Percentiles rank a stretch among this genome's conserved stretches.
Evolutionary conservation across 2,888 invertebrate genomes (phyloP).

Genomic region (Andrena flavipes): DNA sequence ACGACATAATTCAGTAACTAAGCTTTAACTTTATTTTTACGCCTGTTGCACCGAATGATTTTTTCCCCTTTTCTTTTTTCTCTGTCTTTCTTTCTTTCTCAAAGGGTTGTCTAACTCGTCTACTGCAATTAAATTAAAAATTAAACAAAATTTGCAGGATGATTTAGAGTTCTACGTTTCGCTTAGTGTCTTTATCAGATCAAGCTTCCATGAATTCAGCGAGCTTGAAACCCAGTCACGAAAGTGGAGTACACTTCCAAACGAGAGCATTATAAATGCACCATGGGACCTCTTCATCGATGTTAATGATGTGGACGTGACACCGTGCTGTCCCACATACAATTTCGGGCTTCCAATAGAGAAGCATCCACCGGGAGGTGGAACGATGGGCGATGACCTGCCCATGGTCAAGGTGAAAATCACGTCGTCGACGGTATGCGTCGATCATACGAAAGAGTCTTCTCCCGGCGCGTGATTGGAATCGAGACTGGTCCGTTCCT

Average conservation of each 20-base stretch:
- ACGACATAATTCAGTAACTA: too few species aligned
- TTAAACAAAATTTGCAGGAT: too few species aligned
- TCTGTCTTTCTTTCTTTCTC: too few species aligned
- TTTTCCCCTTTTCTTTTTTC: too few species aligned
- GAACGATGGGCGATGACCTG: constrained; percentile 76
- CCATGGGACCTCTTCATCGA: background rate
- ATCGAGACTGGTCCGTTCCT: constrained; percentile 53
- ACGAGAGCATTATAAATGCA: background rate
- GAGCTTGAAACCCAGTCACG: background rate
- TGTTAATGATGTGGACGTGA: constrained; percentile 16
- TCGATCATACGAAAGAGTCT: constrained; percentile 72
- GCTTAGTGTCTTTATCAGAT: background rate
- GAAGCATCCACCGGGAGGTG: background rate
- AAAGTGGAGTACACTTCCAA: constrained; percentile 4
- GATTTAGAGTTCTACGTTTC: too few species aligned
- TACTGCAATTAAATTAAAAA: too few species aligned
- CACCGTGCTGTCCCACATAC: constrained; percentile 17
- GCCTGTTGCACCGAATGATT: too few species aligned
- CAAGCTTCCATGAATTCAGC: background rate
- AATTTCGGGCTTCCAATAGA: constrained; percentile 24
- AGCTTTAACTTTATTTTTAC: too few species aligned
- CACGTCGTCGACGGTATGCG: constrained; percentile 67
- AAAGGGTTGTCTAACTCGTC: too few species aligned
- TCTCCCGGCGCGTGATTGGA: constrained; percentile 73
- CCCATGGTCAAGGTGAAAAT: constrained; percentile 79